phyloP scores from a whole-genome alignment of 37 sponge, comb jelly and placozoan genomes.

The Lycopodina hypogea region DNA sequence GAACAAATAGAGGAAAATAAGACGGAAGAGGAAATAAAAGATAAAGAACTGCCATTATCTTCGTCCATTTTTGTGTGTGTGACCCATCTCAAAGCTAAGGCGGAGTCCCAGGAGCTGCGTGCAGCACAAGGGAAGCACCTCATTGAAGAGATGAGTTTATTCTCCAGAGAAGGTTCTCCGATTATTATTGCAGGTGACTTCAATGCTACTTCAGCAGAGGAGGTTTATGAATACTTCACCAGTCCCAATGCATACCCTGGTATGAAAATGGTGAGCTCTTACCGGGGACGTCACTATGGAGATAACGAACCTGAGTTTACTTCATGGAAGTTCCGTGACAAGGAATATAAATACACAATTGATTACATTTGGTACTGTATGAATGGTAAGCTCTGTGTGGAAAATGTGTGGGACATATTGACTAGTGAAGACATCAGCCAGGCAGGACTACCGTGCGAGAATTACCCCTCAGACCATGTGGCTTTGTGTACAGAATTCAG shows the following conservation, averaged over 20 bases:
- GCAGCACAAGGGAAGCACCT: constrained; percentile 54
- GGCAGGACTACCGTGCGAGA: constrained; percentile 30
- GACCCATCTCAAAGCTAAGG: constrained; percentile 71
- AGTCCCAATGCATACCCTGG: constrained; percentile 4
- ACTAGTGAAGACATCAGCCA: constrained; percentile 47
- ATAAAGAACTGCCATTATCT: not conserved
- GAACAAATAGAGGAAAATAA: not conserved
- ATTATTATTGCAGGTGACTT: constrained; percentile 70
- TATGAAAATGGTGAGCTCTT: constrained; percentile 23
- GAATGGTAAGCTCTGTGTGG: constrained; percentile 1
- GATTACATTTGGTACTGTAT: constrained; percentile 75
- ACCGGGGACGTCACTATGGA: constrained; percentile 6
- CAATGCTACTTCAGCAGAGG: constrained; percentile 57
- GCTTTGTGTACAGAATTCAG: constrained; percentile 43
- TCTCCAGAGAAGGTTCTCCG: constrained; percentile 23
- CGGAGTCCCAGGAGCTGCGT: constrained; percentile 4
- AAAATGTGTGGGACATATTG: constrained; percentile 24
- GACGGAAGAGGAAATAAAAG: not conserved
- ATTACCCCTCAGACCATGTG: constrained; percentile 77
- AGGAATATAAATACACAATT: constrained; percentile 47
- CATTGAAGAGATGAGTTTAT: constrained; percentile 21
- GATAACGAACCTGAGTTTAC: constrained; percentile 64
- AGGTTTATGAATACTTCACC: constrained; percentile 42
- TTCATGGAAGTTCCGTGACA: constrained; percentile 63
- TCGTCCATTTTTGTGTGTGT: constrained; percentile 48